Conservation (phyloP, 2,113 vertebrate species). For the Toxotes jaculatrix region DNA sequence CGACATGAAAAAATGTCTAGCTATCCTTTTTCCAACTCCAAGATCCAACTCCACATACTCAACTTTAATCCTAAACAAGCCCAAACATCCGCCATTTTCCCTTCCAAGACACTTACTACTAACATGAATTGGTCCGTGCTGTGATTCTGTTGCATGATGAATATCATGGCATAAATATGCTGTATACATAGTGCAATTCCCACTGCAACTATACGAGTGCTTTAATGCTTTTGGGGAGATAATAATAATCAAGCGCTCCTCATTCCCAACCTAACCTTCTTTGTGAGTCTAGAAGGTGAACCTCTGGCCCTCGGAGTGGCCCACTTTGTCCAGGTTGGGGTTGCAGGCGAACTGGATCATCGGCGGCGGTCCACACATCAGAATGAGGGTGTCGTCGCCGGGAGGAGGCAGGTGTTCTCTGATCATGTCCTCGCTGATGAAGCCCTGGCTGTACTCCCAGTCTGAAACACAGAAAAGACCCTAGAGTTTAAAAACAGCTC, state of each 20-base stretch:
- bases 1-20: background rate
- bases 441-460: conserved; percentile 96
- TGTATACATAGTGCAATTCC: conserved; percentile 64
- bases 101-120: background rate
- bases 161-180: conserved; percentile 31
- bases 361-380: conserved; percentile 97
- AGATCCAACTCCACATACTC: background rate
- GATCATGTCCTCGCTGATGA: conserved; percentile 95
- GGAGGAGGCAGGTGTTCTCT: conserved; percentile 88
- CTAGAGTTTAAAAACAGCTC: too few species aligned
- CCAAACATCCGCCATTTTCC: background rate
- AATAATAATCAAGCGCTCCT: background rate
- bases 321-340: conserved; percentile 94
- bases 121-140: conserved; percentile 53
- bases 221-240: conserved; percentile 43
- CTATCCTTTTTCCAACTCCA: background rate
- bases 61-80: background rate
- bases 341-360: conserved; percentile 98
- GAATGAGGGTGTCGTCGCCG: conserved; percentile 87
- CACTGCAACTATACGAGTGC: conserved; percentile 47
- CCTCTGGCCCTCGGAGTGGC: conserved; percentile 85
- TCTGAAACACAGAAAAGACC: conserved; percentile 70
- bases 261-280: background rate
- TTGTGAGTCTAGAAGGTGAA: conserved; percentile 87
- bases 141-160: conserved; percentile 44